phyloP scores from a whole-genome alignment of 2,797 vertebrate species.

The Sebastiscus tertius region DNA sequence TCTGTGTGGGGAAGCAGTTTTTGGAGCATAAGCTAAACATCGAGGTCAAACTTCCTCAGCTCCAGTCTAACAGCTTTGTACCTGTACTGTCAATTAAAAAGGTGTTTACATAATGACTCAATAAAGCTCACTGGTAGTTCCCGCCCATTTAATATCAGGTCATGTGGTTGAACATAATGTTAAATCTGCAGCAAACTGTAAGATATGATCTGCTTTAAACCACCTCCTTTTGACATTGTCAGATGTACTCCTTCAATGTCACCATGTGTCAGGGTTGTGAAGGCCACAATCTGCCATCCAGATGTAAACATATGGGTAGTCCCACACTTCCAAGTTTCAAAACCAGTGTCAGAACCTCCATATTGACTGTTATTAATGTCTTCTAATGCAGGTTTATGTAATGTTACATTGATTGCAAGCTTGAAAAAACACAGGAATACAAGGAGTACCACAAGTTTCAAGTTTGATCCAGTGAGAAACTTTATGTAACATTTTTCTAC shows the following conservation, averaged over 20 bases:
- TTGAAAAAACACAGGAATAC: not conserved
- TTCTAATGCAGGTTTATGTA: not conserved
- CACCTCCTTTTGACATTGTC: not conserved
- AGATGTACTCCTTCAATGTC: not conserved
- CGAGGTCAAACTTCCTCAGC: not conserved
- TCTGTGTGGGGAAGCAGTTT: not conserved
- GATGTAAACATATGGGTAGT: not conserved
- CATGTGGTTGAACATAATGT: no score
- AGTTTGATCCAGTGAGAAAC: not conserved
- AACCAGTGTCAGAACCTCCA: not conserved
- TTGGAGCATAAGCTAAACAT: no score
- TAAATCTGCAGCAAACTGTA: no score
- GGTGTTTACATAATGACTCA: fast-evolving
- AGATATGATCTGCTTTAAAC: not conserved
- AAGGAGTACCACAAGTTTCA: not conserved
- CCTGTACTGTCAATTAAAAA: no score
- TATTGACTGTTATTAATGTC: not conserved
- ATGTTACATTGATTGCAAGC: not conserved
- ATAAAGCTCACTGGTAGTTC: not conserved
- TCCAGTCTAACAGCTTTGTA: not conserved
- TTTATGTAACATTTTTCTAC: no score
- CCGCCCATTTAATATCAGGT: conserved; percentile 22
- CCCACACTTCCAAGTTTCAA: not conserved
- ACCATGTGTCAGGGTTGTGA: not conserved
- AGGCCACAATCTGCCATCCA: not conserved